phyloP scores from a whole-genome alignment of 1,140 invertebrate species.

The Papilio dardanus region DNA sequence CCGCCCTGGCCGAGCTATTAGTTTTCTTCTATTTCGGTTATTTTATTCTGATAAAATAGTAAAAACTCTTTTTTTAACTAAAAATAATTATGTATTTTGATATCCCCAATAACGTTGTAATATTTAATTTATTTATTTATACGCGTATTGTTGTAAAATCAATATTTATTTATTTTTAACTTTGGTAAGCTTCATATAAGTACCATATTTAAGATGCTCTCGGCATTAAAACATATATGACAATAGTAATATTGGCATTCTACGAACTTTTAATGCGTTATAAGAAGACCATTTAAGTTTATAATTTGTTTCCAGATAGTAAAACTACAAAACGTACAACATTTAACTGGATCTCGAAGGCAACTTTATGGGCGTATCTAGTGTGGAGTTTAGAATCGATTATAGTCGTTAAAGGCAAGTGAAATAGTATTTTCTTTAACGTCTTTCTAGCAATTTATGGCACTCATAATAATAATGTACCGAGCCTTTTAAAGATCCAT shows the following conservation, averaged over 20 bases:
- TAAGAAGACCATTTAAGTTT: not conserved
- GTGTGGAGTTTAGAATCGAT: slow-evolving; percentile 82
- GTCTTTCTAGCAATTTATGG: slow-evolving; percentile 6
- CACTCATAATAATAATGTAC: not conserved
- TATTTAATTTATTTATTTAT: no score
- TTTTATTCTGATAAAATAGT: not conserved
- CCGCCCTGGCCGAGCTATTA: not conserved
- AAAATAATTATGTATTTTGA: not conserved
- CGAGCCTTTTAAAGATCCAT: not conserved
- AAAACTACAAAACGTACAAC: slow-evolving; percentile 80
- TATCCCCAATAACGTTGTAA: no score
- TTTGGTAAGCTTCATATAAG: not conserved
- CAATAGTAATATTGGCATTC: not conserved
- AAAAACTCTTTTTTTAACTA: not conserved
- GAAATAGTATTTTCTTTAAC: slow-evolving; percentile 18
- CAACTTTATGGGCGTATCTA: slow-evolving; percentile 83
- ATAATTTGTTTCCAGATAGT: slow-evolving; percentile 55
- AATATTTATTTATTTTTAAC: not conserved
- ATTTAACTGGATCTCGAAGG: slow-evolving; percentile 84
- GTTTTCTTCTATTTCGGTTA: not conserved
- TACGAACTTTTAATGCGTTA: not conserved
- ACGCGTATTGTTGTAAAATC: no score
- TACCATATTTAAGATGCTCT: not conserved
- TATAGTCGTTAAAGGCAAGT: slow-evolving; percentile 79
- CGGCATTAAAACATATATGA: not conserved